Evolutionary conservation across 2,113 vertebrate species (phyloP).

Genomic region (Climacteris rufus): DNA sequence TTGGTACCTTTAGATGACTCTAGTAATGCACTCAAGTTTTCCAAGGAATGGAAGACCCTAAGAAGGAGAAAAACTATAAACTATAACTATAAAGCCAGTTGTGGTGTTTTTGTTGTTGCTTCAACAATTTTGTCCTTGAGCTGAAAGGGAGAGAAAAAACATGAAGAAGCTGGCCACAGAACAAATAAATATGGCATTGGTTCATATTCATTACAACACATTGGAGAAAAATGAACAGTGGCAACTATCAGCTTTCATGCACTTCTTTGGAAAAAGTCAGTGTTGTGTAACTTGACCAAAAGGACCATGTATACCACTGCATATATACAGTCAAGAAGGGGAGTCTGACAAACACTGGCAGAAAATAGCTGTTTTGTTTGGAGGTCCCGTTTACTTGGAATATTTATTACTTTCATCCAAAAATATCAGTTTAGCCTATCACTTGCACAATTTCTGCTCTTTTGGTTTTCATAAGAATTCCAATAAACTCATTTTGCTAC

Average conservation of each 20-base stretch:
- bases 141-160: not conserved
- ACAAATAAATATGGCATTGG: constrained; percentile 26
- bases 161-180: constrained; percentile 5
- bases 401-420: constrained; percentile 20
- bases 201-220: constrained; percentile 5
- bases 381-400: not conserved
- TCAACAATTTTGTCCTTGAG: not conserved
- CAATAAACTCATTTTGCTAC: constrained; percentile 39
- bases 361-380: not conserved
- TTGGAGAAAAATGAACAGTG: constrained; percentile 21
- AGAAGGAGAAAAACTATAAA: not conserved
- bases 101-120: not conserved
- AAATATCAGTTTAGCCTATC: constrained; percentile 4
- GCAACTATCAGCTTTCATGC: constrained; percentile 33
- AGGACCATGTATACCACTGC: not conserved
- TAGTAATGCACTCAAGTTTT: not conserved
- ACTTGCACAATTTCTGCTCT: not conserved
- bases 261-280: constrained; percentile 10
- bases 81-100: not conserved
- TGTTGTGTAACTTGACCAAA: constrained; percentile 46
- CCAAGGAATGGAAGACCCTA: not conserved
- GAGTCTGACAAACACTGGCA: not conserved
- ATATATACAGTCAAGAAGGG: not conserved
- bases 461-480: constrained; percentile 47
- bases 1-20: not conserved